Conservation (phyloP, 2,888 invertebrate genomes). For the Volucella inflata region DNA sequence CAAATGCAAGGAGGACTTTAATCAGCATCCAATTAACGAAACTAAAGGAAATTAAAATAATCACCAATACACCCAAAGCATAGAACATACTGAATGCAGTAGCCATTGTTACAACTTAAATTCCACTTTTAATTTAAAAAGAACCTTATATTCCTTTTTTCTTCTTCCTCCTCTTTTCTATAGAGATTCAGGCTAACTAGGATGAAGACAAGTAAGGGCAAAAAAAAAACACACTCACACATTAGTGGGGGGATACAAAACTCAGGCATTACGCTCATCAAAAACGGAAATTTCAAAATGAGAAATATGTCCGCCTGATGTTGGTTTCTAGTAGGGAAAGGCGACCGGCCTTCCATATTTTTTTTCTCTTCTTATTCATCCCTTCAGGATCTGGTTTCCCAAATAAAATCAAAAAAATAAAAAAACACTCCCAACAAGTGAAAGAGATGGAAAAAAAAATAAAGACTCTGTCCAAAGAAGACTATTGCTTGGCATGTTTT, state of each 20-base stretch:
- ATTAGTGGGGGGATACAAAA: constrained; percentile 21
- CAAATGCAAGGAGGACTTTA: constrained; percentile 23
- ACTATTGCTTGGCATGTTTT: constrained; percentile 82
- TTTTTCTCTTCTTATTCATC: constrained; percentile 27
- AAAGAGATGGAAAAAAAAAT: constrained; percentile 35
- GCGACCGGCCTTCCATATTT: constrained; percentile 48
- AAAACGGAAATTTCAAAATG: constrained; percentile 72
- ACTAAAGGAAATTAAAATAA: neutral
- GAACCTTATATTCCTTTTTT: constrained; percentile 12
- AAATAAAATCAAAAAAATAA: constrained; percentile 24
- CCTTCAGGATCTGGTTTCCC: constrained; percentile 58
- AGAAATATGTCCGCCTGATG: constrained; percentile 75
- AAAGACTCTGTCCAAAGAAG: constrained; percentile 40
- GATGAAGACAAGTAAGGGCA: constrained; percentile 33
- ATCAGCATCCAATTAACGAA: constrained; percentile 47
- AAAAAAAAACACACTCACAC: constrained; percentile 17
- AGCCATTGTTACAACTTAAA: constrained; percentile 36
- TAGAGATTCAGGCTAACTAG: constrained; percentile 52
- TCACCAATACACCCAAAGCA: neutral
- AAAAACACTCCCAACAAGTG: constrained; percentile 21
- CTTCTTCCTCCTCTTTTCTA: constrained; percentile 13
- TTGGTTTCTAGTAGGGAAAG: constrained; percentile 48
- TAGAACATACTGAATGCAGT: constrained; percentile 4
- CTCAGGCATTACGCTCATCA: constrained; percentile 60
- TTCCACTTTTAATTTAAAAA: constrained; percentile 46